Percentiles rank a stretch among this genome's conserved stretches.
Conservation (phyloP, 1,140 invertebrate species). For the Hyposmocoma kahamanoa region DNA sequence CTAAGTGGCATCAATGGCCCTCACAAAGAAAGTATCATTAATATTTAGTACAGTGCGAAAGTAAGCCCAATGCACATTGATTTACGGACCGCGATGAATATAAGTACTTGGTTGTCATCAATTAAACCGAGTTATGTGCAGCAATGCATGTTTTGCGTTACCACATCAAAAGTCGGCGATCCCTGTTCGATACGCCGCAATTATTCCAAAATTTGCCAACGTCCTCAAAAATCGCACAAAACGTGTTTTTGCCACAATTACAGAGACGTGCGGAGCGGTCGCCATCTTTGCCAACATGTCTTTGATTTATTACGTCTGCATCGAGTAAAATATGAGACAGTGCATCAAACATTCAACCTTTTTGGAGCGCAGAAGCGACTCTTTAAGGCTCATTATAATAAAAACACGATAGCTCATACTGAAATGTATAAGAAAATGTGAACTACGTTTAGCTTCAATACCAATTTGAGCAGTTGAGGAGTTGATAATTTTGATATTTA, state of each 20-base stretch:
- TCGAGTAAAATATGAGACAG: slow-evolving; percentile 62
- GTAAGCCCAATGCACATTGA: too few relatives aligned
- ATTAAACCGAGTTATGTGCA: too few relatives aligned
- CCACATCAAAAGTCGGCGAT: not conserved
- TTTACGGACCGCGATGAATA: too few relatives aligned
- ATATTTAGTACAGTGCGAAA: too few relatives aligned
- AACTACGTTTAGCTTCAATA: too few relatives aligned
- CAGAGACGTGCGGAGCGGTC: slow-evolving; percentile 46
- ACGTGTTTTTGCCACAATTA: slow-evolving; percentile 68
- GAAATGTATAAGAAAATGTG: slow-evolving; percentile 24
- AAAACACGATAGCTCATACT: slow-evolving; percentile 63
- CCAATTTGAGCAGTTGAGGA: too few relatives aligned
- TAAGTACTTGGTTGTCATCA: too few relatives aligned
- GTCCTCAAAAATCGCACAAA: slow-evolving; percentile 55
- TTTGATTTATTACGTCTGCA: slow-evolving; percentile 66
- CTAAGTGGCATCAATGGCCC: too few relatives aligned
- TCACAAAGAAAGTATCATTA: too few relatives aligned
- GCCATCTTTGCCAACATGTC: slow-evolving; percentile 47
- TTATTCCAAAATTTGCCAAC: slow-evolving; percentile 62
- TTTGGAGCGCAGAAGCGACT: slow-evolving; percentile 44
- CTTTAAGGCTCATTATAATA: slow-evolving; percentile 63
- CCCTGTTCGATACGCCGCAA: not conserved
- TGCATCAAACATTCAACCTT: slow-evolving; percentile 61
- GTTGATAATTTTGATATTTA: too few relatives aligned
- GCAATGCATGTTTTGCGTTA: too few relatives aligned